Percentiles rank a stretch among this genome's conserved stretches.
These are phyloP conservation scores for Heliconius sara DNA, from an alignment of 2,888 invertebrate genomes.

Conservation along the genomic window DNA sequence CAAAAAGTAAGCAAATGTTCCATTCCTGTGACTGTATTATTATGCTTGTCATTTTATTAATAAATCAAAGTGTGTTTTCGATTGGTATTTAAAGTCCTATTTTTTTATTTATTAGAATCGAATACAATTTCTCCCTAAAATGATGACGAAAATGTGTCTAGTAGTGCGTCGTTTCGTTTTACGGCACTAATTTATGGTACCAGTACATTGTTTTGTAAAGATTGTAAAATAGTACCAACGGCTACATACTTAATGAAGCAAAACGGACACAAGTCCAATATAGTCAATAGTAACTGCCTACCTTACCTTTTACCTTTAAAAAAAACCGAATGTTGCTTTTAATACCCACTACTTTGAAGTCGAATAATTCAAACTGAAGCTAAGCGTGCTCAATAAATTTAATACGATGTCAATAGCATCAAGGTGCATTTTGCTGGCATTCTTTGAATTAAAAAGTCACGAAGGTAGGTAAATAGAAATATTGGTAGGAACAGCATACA, in stretches of 20 bases:
- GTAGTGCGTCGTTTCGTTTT: neutral
- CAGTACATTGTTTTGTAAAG: slow-evolving; percentile 1
- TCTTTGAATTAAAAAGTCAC: slow-evolving; percentile 12
- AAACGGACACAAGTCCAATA: neutral
- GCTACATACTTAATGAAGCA: neutral
- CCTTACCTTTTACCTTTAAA: neutral
- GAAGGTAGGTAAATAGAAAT: neutral
- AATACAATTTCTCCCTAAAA: neutral
- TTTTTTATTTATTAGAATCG: no score
- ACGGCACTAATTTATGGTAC: neutral
- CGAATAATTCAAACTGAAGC: slow-evolving; percentile 3
- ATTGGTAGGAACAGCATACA: slow-evolving; percentile 26
- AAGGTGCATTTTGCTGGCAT: slow-evolving; percentile 25
- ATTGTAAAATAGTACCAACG: neutral
- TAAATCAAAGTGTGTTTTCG: neutral
- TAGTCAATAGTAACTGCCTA: neutral
- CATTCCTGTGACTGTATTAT: neutral
- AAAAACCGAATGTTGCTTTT: neutral
- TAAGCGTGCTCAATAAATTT: slow-evolving; percentile 18
- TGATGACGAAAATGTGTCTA: neutral
- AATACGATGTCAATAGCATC: neutral
- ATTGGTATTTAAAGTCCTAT: neutral
- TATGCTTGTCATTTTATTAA: neutral
- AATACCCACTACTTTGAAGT: neutral
- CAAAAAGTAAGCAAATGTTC: neutral